Evolutionary conservation across 2,113 vertebrate genomes (phyloP).

Genomic region (Perca flavescens): DNA sequence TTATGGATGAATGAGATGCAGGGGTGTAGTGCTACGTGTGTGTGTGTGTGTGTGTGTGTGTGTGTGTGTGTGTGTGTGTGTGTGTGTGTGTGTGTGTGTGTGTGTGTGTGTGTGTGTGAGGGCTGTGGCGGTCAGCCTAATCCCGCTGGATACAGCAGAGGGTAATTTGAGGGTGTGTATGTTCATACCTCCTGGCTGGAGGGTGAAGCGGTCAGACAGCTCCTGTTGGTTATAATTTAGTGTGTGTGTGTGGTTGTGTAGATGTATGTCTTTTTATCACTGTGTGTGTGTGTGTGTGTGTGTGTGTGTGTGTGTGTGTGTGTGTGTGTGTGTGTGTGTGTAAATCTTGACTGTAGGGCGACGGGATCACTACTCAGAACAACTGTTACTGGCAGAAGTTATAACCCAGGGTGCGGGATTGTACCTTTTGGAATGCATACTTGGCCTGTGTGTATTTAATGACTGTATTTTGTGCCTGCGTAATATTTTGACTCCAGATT

Average conservation of each 20-base stretch:
- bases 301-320: slow-evolving; percentile 19
- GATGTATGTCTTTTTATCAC: slow-evolving; percentile 11
- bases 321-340: slow-evolving; percentile 26
- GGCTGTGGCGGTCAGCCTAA: slow-evolving; percentile 66
- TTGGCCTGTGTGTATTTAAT: slow-evolving; percentile 42
- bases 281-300: slow-evolving; percentile 29
- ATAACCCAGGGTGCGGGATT: slow-evolving; percentile 41
- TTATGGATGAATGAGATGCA: slow-evolving; percentile 66
- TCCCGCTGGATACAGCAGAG: slow-evolving; percentile 67
- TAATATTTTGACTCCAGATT: slow-evolving; percentile 50
- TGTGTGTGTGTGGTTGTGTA: slow-evolving; percentile 34
- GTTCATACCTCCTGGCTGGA: slow-evolving; percentile 75
- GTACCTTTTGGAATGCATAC: slow-evolving; percentile 47
- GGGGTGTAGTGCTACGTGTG: slow-evolving; percentile 18
- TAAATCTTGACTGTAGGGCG: slow-evolving; percentile 3
- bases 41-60: not conserved
- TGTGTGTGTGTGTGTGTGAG: slow-evolving; percentile 48
- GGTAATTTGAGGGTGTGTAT: slow-evolving; percentile 81
- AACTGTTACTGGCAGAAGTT: slow-evolving; percentile 51
- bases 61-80: slow-evolving; percentile 28
- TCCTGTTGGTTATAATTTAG: slow-evolving; percentile 78
- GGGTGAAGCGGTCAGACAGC: slow-evolving; percentile 75
- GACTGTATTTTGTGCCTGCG: slow-evolving; percentile 38
- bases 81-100: slow-evolving; percentile 43
- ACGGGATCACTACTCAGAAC: slow-evolving; percentile 38